These are phyloP conservation scores for Magallana gigas DNA, from an alignment of 1,140 invertebrate species.

Conservation along the genomic window DNA sequence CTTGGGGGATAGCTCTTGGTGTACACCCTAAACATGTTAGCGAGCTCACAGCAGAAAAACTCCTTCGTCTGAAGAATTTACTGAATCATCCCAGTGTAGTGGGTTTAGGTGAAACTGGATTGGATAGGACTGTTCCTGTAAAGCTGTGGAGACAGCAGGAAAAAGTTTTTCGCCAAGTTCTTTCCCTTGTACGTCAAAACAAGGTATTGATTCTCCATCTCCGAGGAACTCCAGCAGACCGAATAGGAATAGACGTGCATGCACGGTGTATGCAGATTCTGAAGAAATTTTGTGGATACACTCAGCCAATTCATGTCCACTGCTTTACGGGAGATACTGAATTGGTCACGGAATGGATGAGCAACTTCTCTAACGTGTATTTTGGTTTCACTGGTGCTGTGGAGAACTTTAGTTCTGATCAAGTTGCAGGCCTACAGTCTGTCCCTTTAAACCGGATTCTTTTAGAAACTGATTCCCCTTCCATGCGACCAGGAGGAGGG, in stretches of 20 bases:
- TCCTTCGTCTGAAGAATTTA: neutral
- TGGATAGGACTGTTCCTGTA: neutral
- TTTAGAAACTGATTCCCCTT: conserved; percentile 39
- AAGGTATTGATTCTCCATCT: neutral
- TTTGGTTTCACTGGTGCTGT: conserved; percentile 39
- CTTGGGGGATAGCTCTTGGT: neutral
- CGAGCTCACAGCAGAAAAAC: neutral
- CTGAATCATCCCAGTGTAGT: neutral
- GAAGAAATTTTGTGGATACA: neutral
- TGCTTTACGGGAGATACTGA: conserved; percentile 32
- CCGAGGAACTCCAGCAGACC: neutral
- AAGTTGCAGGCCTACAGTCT: neutral
- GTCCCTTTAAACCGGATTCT: neutral
- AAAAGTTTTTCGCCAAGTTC: conserved; percentile 6
- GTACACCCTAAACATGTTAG: conserved; percentile 25
- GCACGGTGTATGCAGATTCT: neutral
- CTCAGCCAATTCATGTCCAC: conserved; percentile 34
- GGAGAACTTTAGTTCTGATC: neutral
- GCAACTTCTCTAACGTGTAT: conserved; percentile 9
- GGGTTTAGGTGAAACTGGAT: neutral
- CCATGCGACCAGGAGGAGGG: conserved; percentile 3
- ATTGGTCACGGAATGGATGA: neutral
- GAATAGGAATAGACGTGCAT: neutral
- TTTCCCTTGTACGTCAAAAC: no score
- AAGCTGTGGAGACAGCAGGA: conserved; percentile 12